phyloP scores from a whole-genome alignment of 2,797 vertebrate genomes.

The Sebastes jordani region DNA sequence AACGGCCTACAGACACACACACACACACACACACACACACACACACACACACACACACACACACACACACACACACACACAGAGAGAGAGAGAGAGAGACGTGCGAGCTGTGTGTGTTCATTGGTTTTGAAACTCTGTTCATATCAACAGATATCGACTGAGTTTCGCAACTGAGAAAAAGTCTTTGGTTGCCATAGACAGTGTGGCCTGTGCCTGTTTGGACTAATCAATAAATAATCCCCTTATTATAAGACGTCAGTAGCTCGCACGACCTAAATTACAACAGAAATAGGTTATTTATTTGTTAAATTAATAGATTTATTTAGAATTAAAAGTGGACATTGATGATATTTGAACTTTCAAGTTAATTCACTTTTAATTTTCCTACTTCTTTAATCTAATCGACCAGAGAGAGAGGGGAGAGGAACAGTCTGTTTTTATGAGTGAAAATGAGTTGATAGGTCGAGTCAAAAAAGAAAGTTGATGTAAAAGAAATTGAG shows the following conservation, averaged over 20 bases:
- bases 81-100: neutral
- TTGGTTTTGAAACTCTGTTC: neutral
- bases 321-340: neutral
- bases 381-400: neutral
- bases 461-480: neutral
- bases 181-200: neutral
- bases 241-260: neutral
- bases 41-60: no score
- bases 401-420: neutral
- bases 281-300: neutral
- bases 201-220: neutral
- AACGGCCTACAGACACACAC: conserved; percentile 19
- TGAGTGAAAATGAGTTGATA: neutral
- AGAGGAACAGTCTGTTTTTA: neutral
- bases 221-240: neutral
- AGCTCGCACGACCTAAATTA: neutral
- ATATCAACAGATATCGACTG: neutral
- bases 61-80: neutral
- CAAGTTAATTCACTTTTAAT: neutral
- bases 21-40: neutral
- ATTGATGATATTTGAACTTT: neutral
- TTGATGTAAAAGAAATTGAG: neutral
- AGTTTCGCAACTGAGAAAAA: conserved; percentile 1
- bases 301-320: neutral
- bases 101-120: neutral